Evolutionary conservation across 2,888 invertebrate species (phyloP).

Genomic region (Andrena bicolor): DNA sequence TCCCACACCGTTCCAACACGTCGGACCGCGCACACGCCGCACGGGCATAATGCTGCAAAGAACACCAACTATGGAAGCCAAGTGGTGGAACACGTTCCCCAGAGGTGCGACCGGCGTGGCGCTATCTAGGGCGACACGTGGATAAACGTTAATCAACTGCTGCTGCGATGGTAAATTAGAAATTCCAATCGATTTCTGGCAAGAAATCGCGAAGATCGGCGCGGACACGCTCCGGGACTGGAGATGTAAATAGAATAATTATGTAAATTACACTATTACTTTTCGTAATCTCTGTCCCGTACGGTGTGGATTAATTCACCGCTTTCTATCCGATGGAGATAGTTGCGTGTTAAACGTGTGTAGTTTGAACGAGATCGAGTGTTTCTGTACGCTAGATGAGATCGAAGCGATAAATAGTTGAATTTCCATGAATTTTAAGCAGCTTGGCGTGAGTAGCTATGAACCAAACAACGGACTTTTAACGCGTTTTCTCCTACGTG

Average conservation of each 20-base stretch:
- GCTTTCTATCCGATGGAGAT: conserved; percentile 21
- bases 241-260: no score
- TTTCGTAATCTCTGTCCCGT: neutral
- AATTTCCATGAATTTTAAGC: conserved; percentile 1
- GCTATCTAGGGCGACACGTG: conserved; percentile 60
- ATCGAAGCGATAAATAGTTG: neutral
- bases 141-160: conserved; percentile 38
- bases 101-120: conserved; percentile 53
- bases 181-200: neutral
- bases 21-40: conserved; percentile 74
- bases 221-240: no score
- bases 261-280: neutral
- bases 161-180: conserved; percentile 25
- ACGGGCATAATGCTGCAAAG: conserved; percentile 67
- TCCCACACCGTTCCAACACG: conserved; percentile 43
- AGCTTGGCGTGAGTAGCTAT: no score
- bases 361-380: neutral
- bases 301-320: conserved; percentile 14
- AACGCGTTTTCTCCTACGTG: neutral
- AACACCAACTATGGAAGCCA: conserved; percentile 71
- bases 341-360: neutral
- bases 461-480: neutral
- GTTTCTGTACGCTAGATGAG: neutral
- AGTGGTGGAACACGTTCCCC: conserved; percentile 51
- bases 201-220: neutral